Base-by-base conservation (phyloP, 1,140 invertebrate genomes). In the Trachelipus rathkii region DNA sequence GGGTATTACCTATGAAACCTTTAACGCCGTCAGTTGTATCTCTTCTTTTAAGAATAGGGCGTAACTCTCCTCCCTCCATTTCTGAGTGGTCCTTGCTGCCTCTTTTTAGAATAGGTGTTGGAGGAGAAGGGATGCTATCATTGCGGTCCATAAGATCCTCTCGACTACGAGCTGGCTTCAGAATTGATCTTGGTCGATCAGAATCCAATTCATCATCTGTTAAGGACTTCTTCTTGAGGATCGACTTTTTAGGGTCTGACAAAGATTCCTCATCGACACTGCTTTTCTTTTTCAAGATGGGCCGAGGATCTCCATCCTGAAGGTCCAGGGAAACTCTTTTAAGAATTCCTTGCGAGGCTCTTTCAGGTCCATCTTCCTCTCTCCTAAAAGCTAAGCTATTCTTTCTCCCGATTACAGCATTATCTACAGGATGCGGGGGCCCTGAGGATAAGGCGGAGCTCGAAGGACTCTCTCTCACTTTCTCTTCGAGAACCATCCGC, bases 191-290 rank as follows among this genome's bases (percentile, higher is more conserved):
- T 75, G 89, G 91, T 0, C 89, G 88, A 73, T 87, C 87, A 24
- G 13, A n/a, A 15, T 80, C 79, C 77, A 89, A 87, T 82, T 94
- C 92, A 74, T 94, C 92, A 8, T 95, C 93, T 0, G 89, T 89
- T 71, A 90, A 92, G 0, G 91, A 91, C 83, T 93, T 93, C 83
- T 94, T 94, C 82, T 95, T 94, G 10, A 95, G 82, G 82, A 94
- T 94, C 0, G 92, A 92, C 83, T 88, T 90, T 60, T 60, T 73
- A 0, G 90, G 90, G 46, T 86, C 87, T 69, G 81, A 70, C 44
- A 78, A 75, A 23, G 75, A 77, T 15, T 80, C 60, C 23, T 80
- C 78, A 66, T 81, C 83, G 7, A 75, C 73, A 44, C 83, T 77
- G 33, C 86, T 84, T 74, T 91, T 92, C 84, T 92, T 92, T 83